Base-by-base conservation (phyloP, 1,140 invertebrate genomes). In the Tetraneura akinire region DNA sequence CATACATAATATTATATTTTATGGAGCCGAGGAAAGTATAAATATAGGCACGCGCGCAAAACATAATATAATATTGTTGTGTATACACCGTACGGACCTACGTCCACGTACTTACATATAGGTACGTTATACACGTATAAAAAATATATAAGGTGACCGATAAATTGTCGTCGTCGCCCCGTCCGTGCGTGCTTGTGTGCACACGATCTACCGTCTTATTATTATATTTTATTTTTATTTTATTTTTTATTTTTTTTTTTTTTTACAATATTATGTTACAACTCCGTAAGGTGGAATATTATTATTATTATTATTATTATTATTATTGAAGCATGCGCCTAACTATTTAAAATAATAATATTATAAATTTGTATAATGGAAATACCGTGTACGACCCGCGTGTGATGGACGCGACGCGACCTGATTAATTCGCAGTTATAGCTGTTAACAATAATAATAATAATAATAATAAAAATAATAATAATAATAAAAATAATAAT, bases 361-460 rank as follows among this genome's bases (percentile, higher is more conserved):
- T n/a, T 4, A 66, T 18, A 45, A 60, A 37, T 60, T 57, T 37
- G 37, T 21, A 60, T 76, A 76, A 76, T 76, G 73, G 73, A 76
- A 76, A 76, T 76, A 76, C 47, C 73, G 53, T 76, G 73, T 76
- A 76, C 5, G 18, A 21, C 5, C 18, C 4, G 21, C 45, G 10
- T 76, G 53, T 45, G 32, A 42, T n/a, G 26, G 51, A 74, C 51
- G 37, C 37, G 32, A 49, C 45, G n/a, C 32, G 55, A 74, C 37
- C 55, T 11, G 55, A 76, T 76, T 60, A 76, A 76, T 76, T 76
- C 51, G 51, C 51, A 6, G 18, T 29, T 74, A 37, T n/a, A n/a
- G n/a, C n/a, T n/a, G n/a, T n/a, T n/a, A n/a, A n/a, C n/a, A n/a
- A n/a, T n/a, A n/a, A n/a, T n/a, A n/a, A n/a, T n/a, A n/a, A n/a